A percentile compares a stretch with the other conserved stretches of the same genome.
Conservation (phyloP, 2,113 vertebrate genomes). For the Montifringilla adamsi region DNA sequence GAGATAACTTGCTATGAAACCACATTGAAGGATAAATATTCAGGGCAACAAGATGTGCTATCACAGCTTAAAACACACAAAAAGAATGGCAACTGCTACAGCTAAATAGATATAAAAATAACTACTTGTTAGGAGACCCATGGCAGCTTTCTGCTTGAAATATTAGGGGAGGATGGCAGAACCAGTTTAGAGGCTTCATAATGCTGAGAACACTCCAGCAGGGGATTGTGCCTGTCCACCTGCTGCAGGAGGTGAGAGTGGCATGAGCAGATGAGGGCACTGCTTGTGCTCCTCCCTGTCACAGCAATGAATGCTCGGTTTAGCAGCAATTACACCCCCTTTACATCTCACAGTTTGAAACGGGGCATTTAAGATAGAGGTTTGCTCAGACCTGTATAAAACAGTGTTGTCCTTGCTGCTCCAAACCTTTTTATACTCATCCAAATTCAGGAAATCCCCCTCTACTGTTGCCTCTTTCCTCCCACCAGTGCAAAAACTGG, state of each 20-base stretch:
- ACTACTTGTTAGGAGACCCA: not conserved
- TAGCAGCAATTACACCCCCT: not conserved
- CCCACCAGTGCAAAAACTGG: rapidly evolving
- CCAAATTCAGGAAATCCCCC: not conserved
- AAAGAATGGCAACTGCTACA: slow-evolving; percentile 23
- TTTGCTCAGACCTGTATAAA: not conserved
- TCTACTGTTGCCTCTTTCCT: not conserved
- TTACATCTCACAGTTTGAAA: not conserved
- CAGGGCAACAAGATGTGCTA: slow-evolving; percentile 22
- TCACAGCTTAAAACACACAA: not conserved
- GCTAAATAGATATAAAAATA: slow-evolving; percentile 5
- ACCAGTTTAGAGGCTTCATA: not conserved
- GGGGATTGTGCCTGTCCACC: not conserved
- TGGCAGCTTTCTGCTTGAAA: not conserved
- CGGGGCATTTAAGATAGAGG: not conserved
- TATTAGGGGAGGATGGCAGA: not conserved
- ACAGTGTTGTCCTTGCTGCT: not conserved
- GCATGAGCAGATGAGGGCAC: not conserved
- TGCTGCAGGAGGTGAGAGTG: not conserved
- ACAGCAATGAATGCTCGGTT: not conserved
- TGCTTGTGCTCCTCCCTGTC: not conserved
- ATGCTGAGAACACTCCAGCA: not conserved
- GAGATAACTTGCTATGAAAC: slow-evolving; percentile 45
- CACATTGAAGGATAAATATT: slow-evolving; percentile 49
- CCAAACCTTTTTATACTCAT: not conserved